Percentiles rank a stretch among this genome's conserved stretches.
phyloP scores from a whole-genome alignment of 1,140 invertebrate genomes.

The Ditylenchus dipsaci region DNA sequence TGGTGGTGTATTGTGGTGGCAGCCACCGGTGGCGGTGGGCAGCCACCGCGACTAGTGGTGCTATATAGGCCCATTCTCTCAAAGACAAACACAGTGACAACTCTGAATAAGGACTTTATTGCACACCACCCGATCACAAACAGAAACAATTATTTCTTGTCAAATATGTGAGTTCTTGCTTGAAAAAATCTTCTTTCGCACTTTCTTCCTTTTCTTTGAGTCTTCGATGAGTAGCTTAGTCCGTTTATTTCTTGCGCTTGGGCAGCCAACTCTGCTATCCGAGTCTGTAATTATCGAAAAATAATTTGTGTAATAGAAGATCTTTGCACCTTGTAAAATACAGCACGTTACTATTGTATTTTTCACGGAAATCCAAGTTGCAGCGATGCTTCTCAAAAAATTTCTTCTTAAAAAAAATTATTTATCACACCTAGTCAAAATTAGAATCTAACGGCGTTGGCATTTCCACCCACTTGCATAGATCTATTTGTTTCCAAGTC shows the following conservation, averaged over 20 bases:
- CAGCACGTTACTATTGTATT: slow-evolving; percentile 94
- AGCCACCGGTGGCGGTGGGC: too few relatives aligned
- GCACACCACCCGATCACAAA: too few relatives aligned
- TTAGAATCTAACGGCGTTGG: slow-evolving; percentile 76
- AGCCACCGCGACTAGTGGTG: too few relatives aligned
- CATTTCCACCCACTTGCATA: slow-evolving; percentile 87
- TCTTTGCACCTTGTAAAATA: slow-evolving; percentile 70
- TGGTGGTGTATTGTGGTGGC: too few relatives aligned
- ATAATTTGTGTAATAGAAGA: slow-evolving; percentile 5
- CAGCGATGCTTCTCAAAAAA: slow-evolving; percentile 93
- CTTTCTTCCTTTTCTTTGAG: slow-evolving; percentile 12
- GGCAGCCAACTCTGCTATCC: slow-evolving; percentile 71
- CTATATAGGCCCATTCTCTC: too few relatives aligned
- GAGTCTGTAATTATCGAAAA: slow-evolving; percentile 63
- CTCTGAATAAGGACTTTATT: too few relatives aligned
- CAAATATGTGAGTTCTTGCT: not conserved
- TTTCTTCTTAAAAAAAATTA: slow-evolving; percentile 67
- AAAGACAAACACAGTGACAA: too few relatives aligned
- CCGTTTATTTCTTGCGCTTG: slow-evolving; percentile 81
- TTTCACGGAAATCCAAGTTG: slow-evolving; percentile 86
- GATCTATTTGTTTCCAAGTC: slow-evolving; percentile 67
- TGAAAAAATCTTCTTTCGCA: slow-evolving; percentile 41
- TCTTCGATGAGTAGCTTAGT: slow-evolving; percentile 70
- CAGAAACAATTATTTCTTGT: too few relatives aligned
- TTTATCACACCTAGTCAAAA: not conserved